Base-by-base conservation (phyloP, 2,888 invertebrate species). In the Hermodice carunculata region DNA sequence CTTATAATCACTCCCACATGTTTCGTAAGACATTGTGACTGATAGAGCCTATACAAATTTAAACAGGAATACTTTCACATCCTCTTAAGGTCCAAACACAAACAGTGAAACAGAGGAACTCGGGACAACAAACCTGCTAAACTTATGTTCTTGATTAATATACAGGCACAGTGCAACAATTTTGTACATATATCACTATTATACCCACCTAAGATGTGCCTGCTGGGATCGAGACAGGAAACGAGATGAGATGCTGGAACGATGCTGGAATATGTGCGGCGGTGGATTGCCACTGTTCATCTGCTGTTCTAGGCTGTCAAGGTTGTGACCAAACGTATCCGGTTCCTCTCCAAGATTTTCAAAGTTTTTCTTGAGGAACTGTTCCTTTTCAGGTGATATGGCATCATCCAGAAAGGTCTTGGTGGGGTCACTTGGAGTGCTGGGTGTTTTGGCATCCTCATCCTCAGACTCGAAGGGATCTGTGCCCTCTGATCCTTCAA, bases 201-300 rank as follows among this genome's bases (percentile, higher is more conserved):
- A n/a, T n/a, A 32, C 63, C 42, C 19, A 59, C 61, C 66, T 58
- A 51, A 48, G 48, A 24, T 62, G 61, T 37, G 37, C 53, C 24
- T 52, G 61, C 22, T 64, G 67, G 1, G 64, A 24, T 17, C 61
- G 26, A 24, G 64, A 58, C 24, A 82, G 74, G 69, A 82, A 83
- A 24, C 78, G 67, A 43, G 81, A 74, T 5, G 83, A 81, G 52
- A 83, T 77, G 63, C 78, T 78, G 42, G 76, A 76, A 24, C 83
- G 66, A 28, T 53, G 62, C 2, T 77, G 74, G 64, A 78, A 74
- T 11, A 69, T 67, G 37, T 68, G 66, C 6, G 65, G 46, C 0
- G 68, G 59, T 1, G 60, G 64, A n/a, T 68, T 22, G 28, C n/a
- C 28, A 8, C 22, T 72, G 8, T 68, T 63, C 29, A 57, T 62